phyloP scores from a whole-genome alignment of 2,888 invertebrate genomes.

The Mesopsocus fuscifrons region DNA sequence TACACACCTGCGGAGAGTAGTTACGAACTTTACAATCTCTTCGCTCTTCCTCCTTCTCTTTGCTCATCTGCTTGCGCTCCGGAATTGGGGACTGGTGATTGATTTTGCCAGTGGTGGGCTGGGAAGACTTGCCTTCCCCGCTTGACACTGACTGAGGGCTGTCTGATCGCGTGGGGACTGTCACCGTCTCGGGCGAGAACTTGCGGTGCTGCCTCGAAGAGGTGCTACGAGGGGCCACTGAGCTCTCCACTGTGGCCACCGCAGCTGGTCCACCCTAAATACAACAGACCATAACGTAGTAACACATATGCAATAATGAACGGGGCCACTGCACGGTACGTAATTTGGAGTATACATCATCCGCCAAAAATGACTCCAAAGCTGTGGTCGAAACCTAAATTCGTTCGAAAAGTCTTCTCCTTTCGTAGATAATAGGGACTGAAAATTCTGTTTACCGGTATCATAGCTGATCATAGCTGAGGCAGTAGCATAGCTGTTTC shows the following conservation, averaged over 20 bases:
- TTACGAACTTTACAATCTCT: slow-evolving; percentile 80
- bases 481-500: no score
- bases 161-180: slow-evolving; percentile 32
- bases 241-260: slow-evolving; percentile 28
- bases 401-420: no score
- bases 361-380: no score
- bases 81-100: slow-evolving; percentile 91
- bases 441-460: no score
- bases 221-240: slow-evolving; percentile 24
- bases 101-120: slow-evolving; percentile 51
- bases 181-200: slow-evolving; percentile 37
- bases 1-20: slow-evolving; percentile 48
- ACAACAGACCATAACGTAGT: no score
- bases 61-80: slow-evolving; percentile 75
- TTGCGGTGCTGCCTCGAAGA: slow-evolving; percentile 40
- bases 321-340: no score
- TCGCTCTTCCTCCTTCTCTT: slow-evolving; percentile 74
- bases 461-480: no score
- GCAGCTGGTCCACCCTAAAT: background rate
- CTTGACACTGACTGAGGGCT: slow-evolving; percentile 28
- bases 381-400: no score
- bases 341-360: no score
- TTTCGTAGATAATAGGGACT: no score
- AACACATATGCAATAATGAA: no score
- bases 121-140: slow-evolving; percentile 12